Evolutionary conservation across 2,888 invertebrate genomes (phyloP).

Genomic region (Polydrusus cervinus): DNA sequence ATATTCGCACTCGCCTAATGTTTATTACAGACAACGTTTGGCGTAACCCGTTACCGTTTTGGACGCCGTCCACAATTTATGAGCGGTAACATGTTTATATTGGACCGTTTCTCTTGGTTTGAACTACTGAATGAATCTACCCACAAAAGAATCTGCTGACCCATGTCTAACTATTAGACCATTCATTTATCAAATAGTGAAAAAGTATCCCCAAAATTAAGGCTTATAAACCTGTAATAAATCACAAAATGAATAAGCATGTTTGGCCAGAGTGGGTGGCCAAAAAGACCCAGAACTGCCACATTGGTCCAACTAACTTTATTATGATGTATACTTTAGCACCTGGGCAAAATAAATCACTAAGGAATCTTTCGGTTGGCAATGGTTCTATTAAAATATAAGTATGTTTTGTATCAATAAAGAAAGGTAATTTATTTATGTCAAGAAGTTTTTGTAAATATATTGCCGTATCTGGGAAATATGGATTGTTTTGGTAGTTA

Average conservation of each 20-base stretch:
- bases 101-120: no score
- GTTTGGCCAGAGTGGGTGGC: constrained; percentile 51
- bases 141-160: constrained; percentile 33
- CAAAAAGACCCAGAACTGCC: constrained; percentile 35
- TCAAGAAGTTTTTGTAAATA: background rate
- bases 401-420: constrained; percentile 27
- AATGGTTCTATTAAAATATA: background rate
- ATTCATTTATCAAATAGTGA: constrained; percentile 42
- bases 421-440: constrained; percentile 19
- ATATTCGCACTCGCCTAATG: no score
- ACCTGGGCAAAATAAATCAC: constrained; percentile 42
- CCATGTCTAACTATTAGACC: constrained; percentile 24
- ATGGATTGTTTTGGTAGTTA: background rate
- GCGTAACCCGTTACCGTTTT: no score
- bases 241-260: constrained; percentile 49
- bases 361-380: constrained; percentile 36
- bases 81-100: no score
- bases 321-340: constrained; percentile 42
- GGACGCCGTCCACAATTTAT: no score
- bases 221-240: constrained; percentile 42
- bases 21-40: no score
- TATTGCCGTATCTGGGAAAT: background rate
- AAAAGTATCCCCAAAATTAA: constrained; percentile 50
- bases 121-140: background rate
- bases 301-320: constrained; percentile 29